These are phyloP conservation scores for Arctocebus calabarensis DNA, from an alignment of 2,797 vertebrate genomes.

Conservation along the genomic window DNA sequence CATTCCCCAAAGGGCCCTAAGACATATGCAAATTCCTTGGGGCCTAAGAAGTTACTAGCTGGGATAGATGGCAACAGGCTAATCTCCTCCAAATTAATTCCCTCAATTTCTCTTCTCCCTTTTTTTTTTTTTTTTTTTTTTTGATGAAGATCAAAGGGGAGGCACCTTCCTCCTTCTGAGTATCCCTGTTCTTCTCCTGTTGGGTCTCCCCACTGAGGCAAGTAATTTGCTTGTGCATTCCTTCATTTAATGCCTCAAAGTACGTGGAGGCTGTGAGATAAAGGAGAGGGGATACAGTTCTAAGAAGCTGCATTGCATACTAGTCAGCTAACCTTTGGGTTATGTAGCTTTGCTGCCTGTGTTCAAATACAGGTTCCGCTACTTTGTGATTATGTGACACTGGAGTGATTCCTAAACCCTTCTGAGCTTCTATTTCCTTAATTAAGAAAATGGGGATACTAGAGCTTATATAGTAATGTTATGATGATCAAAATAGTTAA, in stretches of 20 bases:
- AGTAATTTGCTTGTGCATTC: conserved; percentile 9
- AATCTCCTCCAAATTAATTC: conserved; percentile 59
- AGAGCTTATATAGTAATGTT: neutral
- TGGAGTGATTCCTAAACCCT: neutral
- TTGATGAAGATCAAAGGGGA: accelerated
- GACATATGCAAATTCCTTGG: conserved; percentile 84
- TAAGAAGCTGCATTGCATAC: neutral
- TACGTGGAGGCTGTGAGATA: neutral
- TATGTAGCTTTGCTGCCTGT: neutral
- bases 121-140: no score
- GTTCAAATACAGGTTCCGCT: neutral
- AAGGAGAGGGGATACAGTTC: neutral
- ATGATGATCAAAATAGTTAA: neutral
- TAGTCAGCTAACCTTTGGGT: neutral
- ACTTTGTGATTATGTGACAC: neutral
- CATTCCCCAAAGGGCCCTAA: conserved; percentile 77
- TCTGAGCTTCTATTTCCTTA: neutral
- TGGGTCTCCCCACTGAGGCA: neutral
- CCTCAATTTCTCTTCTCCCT: conserved; percentile 60
- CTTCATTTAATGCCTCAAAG: neutral
- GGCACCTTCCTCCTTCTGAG: conserved; percentile 19
- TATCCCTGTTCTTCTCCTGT: conserved; percentile 52
- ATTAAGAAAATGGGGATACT: neutral
- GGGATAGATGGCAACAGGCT: neutral
- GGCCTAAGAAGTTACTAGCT: neutral